Percentiles rank a stretch among this genome's conserved stretches.
phyloP scores from a whole-genome alignment of 2,113 vertebrate genomes.

The Oncorhynchus masou region DNA sequence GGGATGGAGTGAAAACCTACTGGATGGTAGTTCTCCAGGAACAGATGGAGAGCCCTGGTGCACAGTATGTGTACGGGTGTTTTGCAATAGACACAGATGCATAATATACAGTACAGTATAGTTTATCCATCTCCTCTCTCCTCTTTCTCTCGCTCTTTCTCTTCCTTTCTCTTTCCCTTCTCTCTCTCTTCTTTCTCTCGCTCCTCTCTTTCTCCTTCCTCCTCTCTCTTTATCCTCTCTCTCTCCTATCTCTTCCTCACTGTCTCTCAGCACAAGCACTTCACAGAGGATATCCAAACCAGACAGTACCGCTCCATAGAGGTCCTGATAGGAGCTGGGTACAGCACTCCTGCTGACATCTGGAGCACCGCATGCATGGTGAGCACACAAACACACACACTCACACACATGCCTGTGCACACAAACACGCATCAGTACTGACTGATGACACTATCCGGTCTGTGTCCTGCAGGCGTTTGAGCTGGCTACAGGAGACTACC shows the following conservation, averaged over 20 bases:
- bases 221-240: no score
- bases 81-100: neutral
- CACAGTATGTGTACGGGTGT: no score
- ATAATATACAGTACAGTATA: neutral
- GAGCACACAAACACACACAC: constrained; percentile 52
- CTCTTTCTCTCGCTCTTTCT: neutral
- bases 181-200: no score
- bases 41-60: no score
- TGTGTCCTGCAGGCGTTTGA: constrained; percentile 86
- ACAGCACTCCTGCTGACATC: constrained; percentile 97
- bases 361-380: constrained; percentile 99
- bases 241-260: no score
- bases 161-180: neutral
- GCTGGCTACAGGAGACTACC: constrained; percentile 94
- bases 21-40: no score
- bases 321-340: constrained; percentile 97
- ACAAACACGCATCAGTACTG: neutral
- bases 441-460: neutral
- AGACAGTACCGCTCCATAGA: constrained; percentile 97
- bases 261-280: constrained; percentile 90
- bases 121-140: neutral
- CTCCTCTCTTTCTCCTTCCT: neutral
- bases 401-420: neutral
- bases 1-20: no score
- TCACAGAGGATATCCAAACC: constrained; percentile 98